A percentile compares a stretch with the other conserved stretches of the same genome.
Conservation (phyloP, 2,888 invertebrate genomes). For the Portevinia maculata region DNA sequence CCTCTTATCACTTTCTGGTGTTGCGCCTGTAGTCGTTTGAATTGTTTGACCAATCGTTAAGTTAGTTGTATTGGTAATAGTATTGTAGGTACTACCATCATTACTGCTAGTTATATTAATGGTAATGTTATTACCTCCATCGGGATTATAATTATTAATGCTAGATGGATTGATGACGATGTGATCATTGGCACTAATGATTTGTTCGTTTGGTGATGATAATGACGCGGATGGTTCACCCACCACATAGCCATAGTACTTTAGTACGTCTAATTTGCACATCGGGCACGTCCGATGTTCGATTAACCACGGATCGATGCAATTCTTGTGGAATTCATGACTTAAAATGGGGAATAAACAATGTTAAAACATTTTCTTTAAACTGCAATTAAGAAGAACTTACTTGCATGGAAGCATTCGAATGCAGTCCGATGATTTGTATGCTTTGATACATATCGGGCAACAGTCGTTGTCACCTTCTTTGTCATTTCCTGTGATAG, state of each 20-base stretch:
- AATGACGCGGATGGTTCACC: conserved; percentile 82
- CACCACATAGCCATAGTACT: conserved; percentile 94
- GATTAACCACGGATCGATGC: conserved; percentile 97
- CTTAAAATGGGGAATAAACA: conserved; percentile 84
- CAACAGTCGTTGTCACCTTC: conserved; percentile 95
- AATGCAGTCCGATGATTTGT: conserved; percentile 93
- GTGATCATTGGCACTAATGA: conserved; percentile 62
- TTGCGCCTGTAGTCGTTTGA: conserved; percentile 49
- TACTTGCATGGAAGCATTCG: conserved; percentile 96
- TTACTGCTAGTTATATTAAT: conserved; percentile 43
- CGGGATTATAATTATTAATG: conserved; percentile 75
- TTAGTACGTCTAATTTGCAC: conserved; percentile 98
- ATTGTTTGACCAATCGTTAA: conserved; percentile 59
- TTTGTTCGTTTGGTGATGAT: conserved; percentile 60
- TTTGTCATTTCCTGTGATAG: conserved; percentile 93
- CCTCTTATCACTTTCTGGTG: conserved; percentile 56
- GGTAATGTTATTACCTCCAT: conserved; percentile 69
- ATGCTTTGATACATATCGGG: conserved; percentile 97
- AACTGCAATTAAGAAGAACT: conserved; percentile 79
- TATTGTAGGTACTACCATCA: conserved; percentile 42
- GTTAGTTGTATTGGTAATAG: conserved; percentile 55
- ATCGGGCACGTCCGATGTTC: conserved; percentile 98
- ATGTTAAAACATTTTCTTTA: not conserved
- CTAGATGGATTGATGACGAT: conserved; percentile 52
- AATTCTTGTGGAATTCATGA: conserved; percentile 97